phyloP scores from a whole-genome alignment of 2,888 invertebrate species.

The Pristionchus exspectatus region DNA sequence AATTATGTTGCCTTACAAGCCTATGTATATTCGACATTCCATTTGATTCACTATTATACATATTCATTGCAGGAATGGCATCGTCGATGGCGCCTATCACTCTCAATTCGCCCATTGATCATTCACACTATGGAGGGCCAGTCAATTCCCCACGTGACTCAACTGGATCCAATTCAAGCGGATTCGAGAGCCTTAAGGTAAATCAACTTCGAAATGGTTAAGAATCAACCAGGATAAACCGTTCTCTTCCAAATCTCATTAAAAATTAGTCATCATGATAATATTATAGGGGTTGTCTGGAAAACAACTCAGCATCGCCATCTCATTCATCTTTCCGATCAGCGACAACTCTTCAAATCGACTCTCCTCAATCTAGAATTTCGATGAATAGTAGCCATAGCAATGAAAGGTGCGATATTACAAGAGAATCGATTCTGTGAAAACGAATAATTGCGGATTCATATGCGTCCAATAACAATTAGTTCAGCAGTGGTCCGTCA shows the following conservation, averaged over 20 bases:
- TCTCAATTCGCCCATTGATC: constrained; percentile 21
- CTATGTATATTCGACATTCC: too few relatives aligned
- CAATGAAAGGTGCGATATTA: constrained; percentile 26
- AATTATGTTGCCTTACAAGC: too few relatives aligned
- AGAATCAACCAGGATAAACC: neutral
- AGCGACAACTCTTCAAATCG: constrained; percentile 46
- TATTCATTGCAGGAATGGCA: constrained; percentile 43
- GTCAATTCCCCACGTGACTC: constrained; percentile 62
- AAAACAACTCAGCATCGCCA: constrained; percentile 43
- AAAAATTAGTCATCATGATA: neutral
- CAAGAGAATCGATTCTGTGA: too few relatives aligned
- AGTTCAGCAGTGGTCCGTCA: constrained; percentile 60
- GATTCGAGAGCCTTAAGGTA: constrained; percentile 74
- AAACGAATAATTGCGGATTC: too few relatives aligned
- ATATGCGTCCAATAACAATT: neutral
- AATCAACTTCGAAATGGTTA: neutral
- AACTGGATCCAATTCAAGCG: constrained; percentile 70
- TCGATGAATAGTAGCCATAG: constrained; percentile 56
- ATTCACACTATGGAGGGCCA: constrained; percentile 36
- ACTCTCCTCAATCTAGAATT: constrained; percentile 54
- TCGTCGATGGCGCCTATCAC: constrained; percentile 40
- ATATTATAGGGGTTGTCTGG: neutral
- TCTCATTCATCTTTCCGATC: constrained; percentile 55
- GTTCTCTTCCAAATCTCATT: neutral
- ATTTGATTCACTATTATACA: too few relatives aligned